phyloP scores from a whole-genome alignment of 2,797 vertebrate genomes.

The Acrocephalus scirpaceus region DNA sequence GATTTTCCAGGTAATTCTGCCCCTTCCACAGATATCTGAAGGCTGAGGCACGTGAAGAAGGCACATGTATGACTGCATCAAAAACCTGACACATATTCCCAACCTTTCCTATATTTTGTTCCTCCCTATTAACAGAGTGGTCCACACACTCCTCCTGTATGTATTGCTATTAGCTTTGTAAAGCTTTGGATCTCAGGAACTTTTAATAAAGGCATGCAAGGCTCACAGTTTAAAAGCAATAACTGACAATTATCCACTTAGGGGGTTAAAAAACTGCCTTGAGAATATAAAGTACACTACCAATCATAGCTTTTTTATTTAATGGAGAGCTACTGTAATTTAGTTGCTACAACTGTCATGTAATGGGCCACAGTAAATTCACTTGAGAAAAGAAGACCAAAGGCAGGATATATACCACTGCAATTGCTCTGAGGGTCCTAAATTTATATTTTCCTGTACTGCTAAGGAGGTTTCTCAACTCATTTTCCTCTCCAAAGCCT shows the following conservation, averaged over 20 bases:
- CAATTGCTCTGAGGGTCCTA: not conserved
- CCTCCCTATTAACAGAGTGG: rapidly evolving
- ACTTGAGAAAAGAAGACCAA: slow-evolving; percentile 37
- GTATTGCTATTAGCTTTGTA: not conserved
- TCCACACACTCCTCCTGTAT: not conserved
- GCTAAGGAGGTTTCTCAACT: slow-evolving; percentile 41
- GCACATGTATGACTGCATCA: rapidly evolving
- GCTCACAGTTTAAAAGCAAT: slow-evolving; percentile 63
- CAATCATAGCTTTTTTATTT: slow-evolving; percentile 74
- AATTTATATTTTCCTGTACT: slow-evolving; percentile 49
- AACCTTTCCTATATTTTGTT: not conserved
- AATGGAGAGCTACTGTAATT: slow-evolving; percentile 68
- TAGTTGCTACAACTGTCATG: slow-evolving; percentile 53
- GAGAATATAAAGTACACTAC: slow-evolving; percentile 66
- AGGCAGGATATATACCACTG: slow-evolving; percentile 35
- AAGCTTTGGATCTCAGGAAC: slow-evolving; percentile 32
- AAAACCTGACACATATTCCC: not conserved
- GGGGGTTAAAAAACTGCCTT: slow-evolving; percentile 66
- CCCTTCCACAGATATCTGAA: not conserved
- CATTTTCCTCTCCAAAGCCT: slow-evolving; percentile 49
- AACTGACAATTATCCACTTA: slow-evolving; percentile 76
- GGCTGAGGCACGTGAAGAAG: not conserved
- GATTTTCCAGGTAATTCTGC: not conserved
- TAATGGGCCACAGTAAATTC: slow-evolving; percentile 63
- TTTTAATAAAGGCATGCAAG: slow-evolving; percentile 62